Evolutionary conservation across 2,888 invertebrate genomes (phyloP).

Genomic region (Erebia ligea): DNA sequence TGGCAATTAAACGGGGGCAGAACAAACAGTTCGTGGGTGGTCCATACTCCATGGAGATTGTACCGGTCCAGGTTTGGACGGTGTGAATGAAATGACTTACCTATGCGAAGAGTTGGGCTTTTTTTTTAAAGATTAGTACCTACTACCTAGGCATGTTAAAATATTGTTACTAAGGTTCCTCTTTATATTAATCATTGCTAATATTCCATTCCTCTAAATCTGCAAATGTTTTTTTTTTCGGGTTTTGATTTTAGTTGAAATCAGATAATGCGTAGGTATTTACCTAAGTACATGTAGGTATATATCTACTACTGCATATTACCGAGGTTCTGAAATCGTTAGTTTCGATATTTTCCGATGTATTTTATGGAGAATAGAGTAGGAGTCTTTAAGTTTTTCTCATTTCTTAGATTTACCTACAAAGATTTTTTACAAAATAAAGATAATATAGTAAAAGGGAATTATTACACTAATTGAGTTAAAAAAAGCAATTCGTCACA

Average conservation of each 20-base stretch:
- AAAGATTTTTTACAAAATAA: no score
- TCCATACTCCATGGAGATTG: conserved; percentile 37
- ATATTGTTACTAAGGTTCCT: not conserved
- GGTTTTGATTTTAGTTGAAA: no score
- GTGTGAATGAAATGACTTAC: conserved; percentile 30
- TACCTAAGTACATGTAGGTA: no score
- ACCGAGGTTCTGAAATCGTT: no score
- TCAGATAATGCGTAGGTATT: no score
- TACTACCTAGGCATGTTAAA: no score
- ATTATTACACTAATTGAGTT: conserved; percentile 29
- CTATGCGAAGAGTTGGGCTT: conserved; percentile 21
- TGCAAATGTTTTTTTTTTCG: not conserved
- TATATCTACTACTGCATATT: no score
- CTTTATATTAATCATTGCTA: not conserved
- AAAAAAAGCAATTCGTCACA: conserved; percentile 55
- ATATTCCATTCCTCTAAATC: not conserved
- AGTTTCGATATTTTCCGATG: no score
- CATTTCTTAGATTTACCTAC: no score
- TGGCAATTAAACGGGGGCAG: conserved; percentile 73
- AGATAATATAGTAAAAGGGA: not conserved
- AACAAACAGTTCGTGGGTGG: conserved; percentile 73
- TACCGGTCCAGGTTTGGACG: not conserved
- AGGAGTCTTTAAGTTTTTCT: no score
- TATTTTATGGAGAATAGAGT: no score
- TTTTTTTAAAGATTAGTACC: not conserved